Conservation (phyloP, 2,888 invertebrate species). For the Leucophenga maculata region DNA sequence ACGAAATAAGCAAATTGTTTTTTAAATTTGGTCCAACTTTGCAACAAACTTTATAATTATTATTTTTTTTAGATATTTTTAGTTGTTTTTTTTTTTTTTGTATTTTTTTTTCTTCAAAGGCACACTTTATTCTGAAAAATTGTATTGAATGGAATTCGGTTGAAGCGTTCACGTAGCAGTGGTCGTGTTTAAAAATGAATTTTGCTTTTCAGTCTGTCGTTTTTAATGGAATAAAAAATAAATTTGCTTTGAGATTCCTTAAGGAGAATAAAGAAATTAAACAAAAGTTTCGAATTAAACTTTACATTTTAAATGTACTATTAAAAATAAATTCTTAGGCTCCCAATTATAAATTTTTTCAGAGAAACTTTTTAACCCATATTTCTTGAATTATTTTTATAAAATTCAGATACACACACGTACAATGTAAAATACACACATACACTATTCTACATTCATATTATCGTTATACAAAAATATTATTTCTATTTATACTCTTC, state of each 20-base stretch:
- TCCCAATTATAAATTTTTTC: background rate
- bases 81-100: conserved; percentile 41
- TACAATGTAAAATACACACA: background rate
- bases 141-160: conserved; percentile 61
- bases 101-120: conserved; percentile 50
- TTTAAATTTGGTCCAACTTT: background rate
- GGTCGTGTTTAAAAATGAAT: conserved; percentile 34
- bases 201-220: conserved; percentile 35
- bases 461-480: too few relatives aligned
- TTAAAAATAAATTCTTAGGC: conserved; percentile 19
- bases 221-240: conserved; percentile 35
- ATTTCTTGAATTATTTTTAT: background rate
- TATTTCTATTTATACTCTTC: too few relatives aligned
- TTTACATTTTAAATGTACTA: conserved; percentile 34
- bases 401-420: conserved; percentile 10
- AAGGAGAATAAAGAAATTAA: conserved; percentile 53
- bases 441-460: conserved; percentile 4
- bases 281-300: conserved; percentile 40
- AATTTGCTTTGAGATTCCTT: conserved; percentile 67
- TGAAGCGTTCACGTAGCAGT: conserved; percentile 47
- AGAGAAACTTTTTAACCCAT: background rate
- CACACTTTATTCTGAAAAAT: conserved; percentile 50
- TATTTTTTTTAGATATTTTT: background rate
- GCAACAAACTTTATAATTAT: background rate
- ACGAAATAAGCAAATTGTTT: background rate